These are phyloP conservation scores for Pseudorhombus dupliciocellatus DNA, from an alignment of 2,113 vertebrate species.

Conservation along the genomic window DNA sequence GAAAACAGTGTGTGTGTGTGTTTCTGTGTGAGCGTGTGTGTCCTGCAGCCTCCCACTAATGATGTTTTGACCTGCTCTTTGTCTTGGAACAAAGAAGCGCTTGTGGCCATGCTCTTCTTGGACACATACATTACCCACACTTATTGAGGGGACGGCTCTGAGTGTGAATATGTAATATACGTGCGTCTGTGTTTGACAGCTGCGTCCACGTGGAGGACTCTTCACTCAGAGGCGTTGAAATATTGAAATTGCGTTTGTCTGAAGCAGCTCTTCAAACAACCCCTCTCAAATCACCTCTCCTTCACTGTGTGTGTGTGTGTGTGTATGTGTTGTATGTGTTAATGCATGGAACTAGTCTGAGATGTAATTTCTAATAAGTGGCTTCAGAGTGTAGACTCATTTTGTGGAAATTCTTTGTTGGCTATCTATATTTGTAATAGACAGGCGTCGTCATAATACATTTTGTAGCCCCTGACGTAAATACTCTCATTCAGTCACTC, in stretches of 20 bases:
- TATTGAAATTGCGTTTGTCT: slow-evolving; percentile 64
- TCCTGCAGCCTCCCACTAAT: slow-evolving; percentile 53
- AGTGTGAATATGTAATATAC: slow-evolving; percentile 23
- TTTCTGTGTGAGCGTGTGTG: slow-evolving; percentile 23
- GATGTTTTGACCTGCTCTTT: slow-evolving; percentile 65
- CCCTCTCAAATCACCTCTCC: slow-evolving; percentile 38
- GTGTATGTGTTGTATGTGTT: slow-evolving; percentile 25
- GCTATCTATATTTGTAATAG: not conserved
- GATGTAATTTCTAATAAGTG: slow-evolving; percentile 66
- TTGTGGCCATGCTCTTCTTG: slow-evolving; percentile 44
- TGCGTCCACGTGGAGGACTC: slow-evolving; percentile 60
- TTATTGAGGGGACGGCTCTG: slow-evolving; percentile 27
- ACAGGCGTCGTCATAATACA: not conserved
- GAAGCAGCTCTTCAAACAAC: slow-evolving; percentile 68
- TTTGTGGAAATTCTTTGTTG: slow-evolving; percentile 61
- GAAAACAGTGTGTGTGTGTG: slow-evolving; percentile 37
- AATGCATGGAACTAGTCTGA: slow-evolving; percentile 36
- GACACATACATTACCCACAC: slow-evolving; percentile 41
- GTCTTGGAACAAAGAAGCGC: slow-evolving; percentile 65
- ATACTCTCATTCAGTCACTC: no score
- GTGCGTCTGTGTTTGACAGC: slow-evolving; percentile 56
- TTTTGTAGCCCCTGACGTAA: no score
- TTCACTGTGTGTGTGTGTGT: slow-evolving; percentile 19
- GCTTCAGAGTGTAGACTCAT: slow-evolving; percentile 50
- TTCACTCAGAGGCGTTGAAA: slow-evolving; percentile 74